Conservation (phyloP, 1,140 invertebrate genomes). For the Sitobion miscanthi region DNA sequence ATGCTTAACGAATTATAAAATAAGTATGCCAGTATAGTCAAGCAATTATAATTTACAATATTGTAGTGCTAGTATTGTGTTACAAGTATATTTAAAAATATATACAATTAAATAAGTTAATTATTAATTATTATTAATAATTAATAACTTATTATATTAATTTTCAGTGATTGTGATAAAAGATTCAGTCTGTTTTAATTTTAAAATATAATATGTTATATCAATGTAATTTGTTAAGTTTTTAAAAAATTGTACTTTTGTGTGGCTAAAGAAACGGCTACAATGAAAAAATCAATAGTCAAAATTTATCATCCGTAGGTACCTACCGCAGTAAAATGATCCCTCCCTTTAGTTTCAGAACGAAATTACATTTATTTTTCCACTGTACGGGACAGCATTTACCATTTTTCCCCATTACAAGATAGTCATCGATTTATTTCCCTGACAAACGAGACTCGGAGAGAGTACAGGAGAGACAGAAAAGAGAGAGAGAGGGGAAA, state of each 20-base stretch:
- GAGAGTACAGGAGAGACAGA: conserved; percentile 3
- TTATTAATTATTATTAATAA: too few species aligned
- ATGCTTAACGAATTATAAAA: background rate
- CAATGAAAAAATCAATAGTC: conserved; percentile 31
- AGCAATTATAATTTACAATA: background rate
- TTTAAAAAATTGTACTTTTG: background rate
- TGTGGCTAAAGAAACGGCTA: background rate
- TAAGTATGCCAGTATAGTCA: background rate
- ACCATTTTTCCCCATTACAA: conserved; percentile 53
- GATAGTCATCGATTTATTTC: conserved; percentile 54
- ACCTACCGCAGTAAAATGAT: conserved; percentile 46
- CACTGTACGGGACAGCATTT: conserved; percentile 38
- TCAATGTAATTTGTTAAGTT: background rate
- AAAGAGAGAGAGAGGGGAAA: background rate
- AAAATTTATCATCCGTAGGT: conserved; percentile 48
- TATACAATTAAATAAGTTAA: background rate
- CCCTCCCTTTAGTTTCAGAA: conserved; percentile 28
- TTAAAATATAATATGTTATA: background rate
- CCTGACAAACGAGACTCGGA: conserved; percentile 38
- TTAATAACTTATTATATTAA: background rate
- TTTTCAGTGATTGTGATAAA: background rate
- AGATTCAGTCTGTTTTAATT: background rate
- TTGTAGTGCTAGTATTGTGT: background rate
- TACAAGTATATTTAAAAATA: conserved; percentile 1
- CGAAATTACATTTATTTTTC: conserved; percentile 52